Conservation (phyloP, 2,888 invertebrate species). For the Campoplex nolae region DNA sequence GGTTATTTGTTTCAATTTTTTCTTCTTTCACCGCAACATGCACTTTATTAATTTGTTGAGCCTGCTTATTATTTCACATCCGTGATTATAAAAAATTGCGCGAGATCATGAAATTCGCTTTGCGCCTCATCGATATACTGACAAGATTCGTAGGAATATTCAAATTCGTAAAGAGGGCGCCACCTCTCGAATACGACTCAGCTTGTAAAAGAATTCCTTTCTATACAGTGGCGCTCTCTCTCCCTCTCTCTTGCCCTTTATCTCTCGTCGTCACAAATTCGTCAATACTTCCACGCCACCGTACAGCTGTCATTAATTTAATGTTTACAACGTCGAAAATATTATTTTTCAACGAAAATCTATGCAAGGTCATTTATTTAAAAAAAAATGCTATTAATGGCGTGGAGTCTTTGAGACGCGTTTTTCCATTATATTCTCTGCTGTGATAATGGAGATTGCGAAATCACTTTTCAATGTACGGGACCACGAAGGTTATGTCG, state of each 20-base stretch:
- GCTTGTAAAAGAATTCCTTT: background rate
- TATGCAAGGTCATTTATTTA: background rate
- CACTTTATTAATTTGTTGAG: background rate
- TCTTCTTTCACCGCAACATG: background rate
- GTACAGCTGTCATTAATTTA: slow-evolving; percentile 61
- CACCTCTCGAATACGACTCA: background rate
- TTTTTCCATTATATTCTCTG: slow-evolving; percentile 12
- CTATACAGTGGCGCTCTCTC: slow-evolving; percentile 34
- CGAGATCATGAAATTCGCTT: slow-evolving; percentile 28
- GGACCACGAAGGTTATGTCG: slow-evolving; percentile 96
- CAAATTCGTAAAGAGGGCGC: slow-evolving; percentile 27
- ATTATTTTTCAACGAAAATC: slow-evolving; percentile 8
- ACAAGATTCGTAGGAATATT: slow-evolving; percentile 12
- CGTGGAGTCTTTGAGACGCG: slow-evolving; percentile 9
- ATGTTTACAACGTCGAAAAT: slow-evolving; percentile 60
- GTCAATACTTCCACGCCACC: slow-evolving; percentile 61
- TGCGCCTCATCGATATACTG: slow-evolving; percentile 7
- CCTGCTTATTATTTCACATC: background rate
- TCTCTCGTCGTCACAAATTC: background rate
- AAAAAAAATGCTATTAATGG: slow-evolving; percentile 38
- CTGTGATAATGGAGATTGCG: slow-evolving; percentile 92
- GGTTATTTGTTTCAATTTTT: background rate
- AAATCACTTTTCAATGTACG: slow-evolving; percentile 95
- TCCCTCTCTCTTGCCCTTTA: background rate
- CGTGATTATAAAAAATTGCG: slow-evolving; percentile 14